Percentiles rank a stretch among this genome's conserved stretches.
These are phyloP conservation scores for Pangasianodon hypophthalmus DNA, from an alignment of 2,113 vertebrate species.

Conservation along the genomic window DNA sequence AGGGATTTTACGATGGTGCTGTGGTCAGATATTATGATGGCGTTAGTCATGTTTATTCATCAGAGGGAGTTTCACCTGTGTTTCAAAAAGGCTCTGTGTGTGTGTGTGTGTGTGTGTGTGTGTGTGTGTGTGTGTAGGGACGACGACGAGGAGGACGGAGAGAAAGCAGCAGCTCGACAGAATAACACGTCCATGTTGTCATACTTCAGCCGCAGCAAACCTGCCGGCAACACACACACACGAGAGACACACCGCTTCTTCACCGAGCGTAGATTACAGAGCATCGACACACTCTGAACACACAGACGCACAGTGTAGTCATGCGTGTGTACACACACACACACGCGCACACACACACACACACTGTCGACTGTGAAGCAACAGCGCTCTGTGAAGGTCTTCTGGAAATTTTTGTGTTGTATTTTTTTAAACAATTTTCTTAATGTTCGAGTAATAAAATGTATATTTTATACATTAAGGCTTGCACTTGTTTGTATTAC, in stretches of 20 bases:
- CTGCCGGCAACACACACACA: slow-evolving; percentile 38
- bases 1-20: not conserved
- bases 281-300: slow-evolving; percentile 66
- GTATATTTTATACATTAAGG: slow-evolving; percentile 12
- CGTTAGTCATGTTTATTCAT: not conserved
- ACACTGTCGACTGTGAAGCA: not conserved
- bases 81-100: not conserved
- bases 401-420: not conserved
- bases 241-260: slow-evolving; percentile 81
- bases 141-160: slow-evolving; percentile 72
- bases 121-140: slow-evolving; percentile 71
- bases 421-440: not conserved
- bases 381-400: not conserved
- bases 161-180: slow-evolving; percentile 70
- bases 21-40: not conserved
- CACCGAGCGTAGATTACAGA: slow-evolving; percentile 78
- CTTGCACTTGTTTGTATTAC: not conserved
- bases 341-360: slow-evolving; percentile 12
- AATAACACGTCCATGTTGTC: slow-evolving; percentile 76
- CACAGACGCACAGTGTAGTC: not conserved
- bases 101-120: slow-evolving; percentile 9
- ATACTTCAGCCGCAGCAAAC: slow-evolving; percentile 68
- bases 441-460: slow-evolving; percentile 32
- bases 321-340: slow-evolving; percentile 11
- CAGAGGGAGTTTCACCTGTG: not conserved